Percentiles rank a stretch among this genome's conserved stretches.
Conservation (phyloP, 2,797 vertebrate genomes). For the Morelia viridis region DNA sequence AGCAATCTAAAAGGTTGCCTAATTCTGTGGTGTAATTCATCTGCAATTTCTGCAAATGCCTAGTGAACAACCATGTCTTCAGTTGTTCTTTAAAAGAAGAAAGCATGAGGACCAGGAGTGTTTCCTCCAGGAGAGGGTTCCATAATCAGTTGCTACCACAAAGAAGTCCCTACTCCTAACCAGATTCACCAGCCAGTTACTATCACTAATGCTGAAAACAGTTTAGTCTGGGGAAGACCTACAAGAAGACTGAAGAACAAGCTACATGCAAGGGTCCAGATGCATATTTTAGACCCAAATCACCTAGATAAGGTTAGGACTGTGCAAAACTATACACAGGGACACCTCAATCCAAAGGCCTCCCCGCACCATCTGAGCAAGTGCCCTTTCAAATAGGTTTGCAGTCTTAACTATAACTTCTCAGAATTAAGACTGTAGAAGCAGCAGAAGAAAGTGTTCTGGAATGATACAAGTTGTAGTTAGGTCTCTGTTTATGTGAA, state of each 20-base stretch:
- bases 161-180: not conserved
- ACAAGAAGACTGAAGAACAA: not conserved
- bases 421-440: not conserved
- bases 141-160: not conserved
- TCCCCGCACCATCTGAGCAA: not conserved
- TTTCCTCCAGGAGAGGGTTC: not conserved
- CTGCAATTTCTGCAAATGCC: not conserved
- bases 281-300: not conserved
- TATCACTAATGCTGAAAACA: not conserved
- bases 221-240: not conserved
- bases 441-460: not conserved
- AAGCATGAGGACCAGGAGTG: not conserved
- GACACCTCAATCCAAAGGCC: not conserved
- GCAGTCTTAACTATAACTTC: not conserved
- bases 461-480: not conserved
- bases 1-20: not conserved
- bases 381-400: not conserved
- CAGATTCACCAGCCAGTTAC: not conserved
- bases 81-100: not conserved
- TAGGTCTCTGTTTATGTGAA: not conserved
- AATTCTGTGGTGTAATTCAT: not conserved
- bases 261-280: not conserved
- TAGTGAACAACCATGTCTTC: not conserved
- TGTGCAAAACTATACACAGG: not conserved
- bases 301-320: not conserved